phyloP scores from a whole-genome alignment of 2,888 invertebrate genomes.

The Agriopis leucophaearia region DNA sequence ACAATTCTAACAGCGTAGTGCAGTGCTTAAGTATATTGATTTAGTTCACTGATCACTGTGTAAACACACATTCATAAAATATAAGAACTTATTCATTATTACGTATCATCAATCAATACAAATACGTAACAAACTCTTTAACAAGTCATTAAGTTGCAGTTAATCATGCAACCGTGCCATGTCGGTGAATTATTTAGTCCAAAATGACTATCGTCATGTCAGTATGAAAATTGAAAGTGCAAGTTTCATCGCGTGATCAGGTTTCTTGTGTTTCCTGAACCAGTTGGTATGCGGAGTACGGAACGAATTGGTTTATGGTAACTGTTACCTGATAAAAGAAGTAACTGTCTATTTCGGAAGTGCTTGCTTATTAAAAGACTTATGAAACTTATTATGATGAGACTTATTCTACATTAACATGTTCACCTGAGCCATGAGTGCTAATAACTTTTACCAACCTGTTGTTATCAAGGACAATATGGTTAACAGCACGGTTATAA shows the following conservation, averaged over 20 bases:
- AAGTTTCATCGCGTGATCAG: conserved; percentile 39
- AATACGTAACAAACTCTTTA: neutral
- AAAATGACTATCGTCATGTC: conserved; percentile 5
- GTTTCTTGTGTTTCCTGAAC: conserved; percentile 40
- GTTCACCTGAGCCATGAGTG: conserved; percentile 13
- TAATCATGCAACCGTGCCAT: neutral
- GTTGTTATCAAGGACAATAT: conserved; percentile 67
- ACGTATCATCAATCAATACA: neutral
- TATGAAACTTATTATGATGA: too few relatives aligned
- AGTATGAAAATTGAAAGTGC: conserved; percentile 33
- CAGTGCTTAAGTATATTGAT: too few relatives aligned
- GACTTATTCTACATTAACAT: conserved; percentile 5
- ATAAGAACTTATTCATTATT: too few relatives aligned
- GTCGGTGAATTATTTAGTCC: conserved; percentile 1
- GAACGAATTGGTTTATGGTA: conserved; percentile 36
- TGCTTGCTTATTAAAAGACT: neutral
- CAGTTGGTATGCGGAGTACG: conserved; percentile 31
- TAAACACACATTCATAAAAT: too few relatives aligned
- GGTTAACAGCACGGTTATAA: conserved; percentile 59
- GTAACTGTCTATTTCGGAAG: conserved; percentile 1
- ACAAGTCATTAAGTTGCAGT: neutral
- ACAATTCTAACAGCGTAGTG: too few relatives aligned
- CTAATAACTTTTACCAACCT: conserved; percentile 62
- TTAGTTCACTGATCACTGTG: too few relatives aligned
- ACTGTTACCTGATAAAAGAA: conserved; percentile 31